A percentile compares a stretch with the other conserved stretches of the same genome.
Evolutionary conservation across 2,888 invertebrate species (phyloP).

Genomic region (Petrophora chlorosata): DNA sequence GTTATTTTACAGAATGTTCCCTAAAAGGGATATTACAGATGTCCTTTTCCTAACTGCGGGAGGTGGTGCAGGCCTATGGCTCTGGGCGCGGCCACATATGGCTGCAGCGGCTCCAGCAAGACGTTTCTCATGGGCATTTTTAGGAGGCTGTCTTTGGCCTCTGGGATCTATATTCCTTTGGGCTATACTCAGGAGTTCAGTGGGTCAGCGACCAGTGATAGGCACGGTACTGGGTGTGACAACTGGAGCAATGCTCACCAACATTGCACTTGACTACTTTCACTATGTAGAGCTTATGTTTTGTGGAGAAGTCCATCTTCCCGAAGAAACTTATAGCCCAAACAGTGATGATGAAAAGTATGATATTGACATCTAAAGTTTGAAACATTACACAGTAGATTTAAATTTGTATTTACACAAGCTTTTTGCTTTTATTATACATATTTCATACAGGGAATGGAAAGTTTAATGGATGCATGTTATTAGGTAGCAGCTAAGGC

Average conservation of each 20-base stretch:
- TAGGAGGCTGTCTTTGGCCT: slow-evolving; percentile 92
- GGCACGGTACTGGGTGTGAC: slow-evolving; percentile 88
- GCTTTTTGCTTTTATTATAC: slow-evolving; percentile 34
- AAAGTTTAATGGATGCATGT: slow-evolving; percentile 33
- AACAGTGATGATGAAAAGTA: slow-evolving; percentile 82
- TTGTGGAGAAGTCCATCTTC: slow-evolving; percentile 77
- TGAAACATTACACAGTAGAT: slow-evolving; percentile 17
- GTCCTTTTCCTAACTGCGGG: slow-evolving; percentile 91
- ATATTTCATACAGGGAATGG: slow-evolving; percentile 21
- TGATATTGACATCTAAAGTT: slow-evolving; percentile 77
- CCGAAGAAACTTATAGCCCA: slow-evolving; percentile 73
- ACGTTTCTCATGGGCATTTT: slow-evolving; percentile 87
- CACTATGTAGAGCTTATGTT: slow-evolving; percentile 85
- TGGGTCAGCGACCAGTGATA: slow-evolving; percentile 87
- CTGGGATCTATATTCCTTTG: slow-evolving; percentile 95
- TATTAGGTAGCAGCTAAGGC: slow-evolving; percentile 46
- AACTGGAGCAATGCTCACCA: slow-evolving; percentile 86
- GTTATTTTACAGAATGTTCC: slow-evolving; percentile 85
- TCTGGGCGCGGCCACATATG: slow-evolving; percentile 92
- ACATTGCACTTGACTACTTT: slow-evolving; percentile 86
- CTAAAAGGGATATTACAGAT: slow-evolving; percentile 91
- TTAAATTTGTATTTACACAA: slow-evolving; percentile 14
- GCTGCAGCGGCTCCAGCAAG: slow-evolving; percentile 84
- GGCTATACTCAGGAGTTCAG: slow-evolving; percentile 92
- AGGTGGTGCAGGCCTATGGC: slow-evolving; percentile 91